phyloP scores from a whole-genome alignment of 1,140 invertebrate species.

The Gonatopus flavifemur region DNA sequence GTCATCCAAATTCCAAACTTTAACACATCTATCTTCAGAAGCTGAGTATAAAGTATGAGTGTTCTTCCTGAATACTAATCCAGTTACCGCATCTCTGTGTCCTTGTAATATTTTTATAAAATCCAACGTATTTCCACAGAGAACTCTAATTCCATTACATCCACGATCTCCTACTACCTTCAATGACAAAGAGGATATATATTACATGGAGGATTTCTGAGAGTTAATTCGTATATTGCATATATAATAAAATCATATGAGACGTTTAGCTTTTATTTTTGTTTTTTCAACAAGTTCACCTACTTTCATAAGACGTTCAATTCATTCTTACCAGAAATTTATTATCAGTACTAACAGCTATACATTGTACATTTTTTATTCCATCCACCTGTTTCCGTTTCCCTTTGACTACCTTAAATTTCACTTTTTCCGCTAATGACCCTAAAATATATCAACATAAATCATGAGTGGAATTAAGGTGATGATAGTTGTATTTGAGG shows the following conservation, averaged over 20 bases:
- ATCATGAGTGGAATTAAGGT: not conserved
- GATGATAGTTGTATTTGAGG: not conserved
- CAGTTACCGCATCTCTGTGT: conserved; percentile 74
- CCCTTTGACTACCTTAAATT: conserved; percentile 62
- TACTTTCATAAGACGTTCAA: too few species aligned
- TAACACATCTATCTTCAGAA: conserved; percentile 81
- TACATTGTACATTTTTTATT: conserved; percentile 60
- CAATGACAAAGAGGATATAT: conserved; percentile 14
- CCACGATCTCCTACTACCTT: conserved; percentile 67
- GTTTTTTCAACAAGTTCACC: too few species aligned
- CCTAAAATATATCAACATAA: conserved; percentile 55
- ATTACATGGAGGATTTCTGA: too few species aligned
- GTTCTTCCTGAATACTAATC: conserved; percentile 82
- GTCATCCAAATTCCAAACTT: conserved; percentile 93
- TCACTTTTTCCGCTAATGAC: conserved; percentile 60
- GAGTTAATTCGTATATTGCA: too few species aligned
- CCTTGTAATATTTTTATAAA: conserved; percentile 81
- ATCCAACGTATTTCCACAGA: conserved; percentile 76
- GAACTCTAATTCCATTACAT: conserved; percentile 78
- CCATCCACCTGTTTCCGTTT: conserved; percentile 54
- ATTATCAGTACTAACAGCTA: conserved; percentile 82
- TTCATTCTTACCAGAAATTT: conserved; percentile 76
- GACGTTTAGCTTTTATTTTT: not conserved
- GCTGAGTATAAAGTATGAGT: conserved; percentile 88
- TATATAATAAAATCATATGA: conserved; percentile 7